Conservation (phyloP, 1,140 invertebrate genomes). For the Halictus rubicundus region DNA sequence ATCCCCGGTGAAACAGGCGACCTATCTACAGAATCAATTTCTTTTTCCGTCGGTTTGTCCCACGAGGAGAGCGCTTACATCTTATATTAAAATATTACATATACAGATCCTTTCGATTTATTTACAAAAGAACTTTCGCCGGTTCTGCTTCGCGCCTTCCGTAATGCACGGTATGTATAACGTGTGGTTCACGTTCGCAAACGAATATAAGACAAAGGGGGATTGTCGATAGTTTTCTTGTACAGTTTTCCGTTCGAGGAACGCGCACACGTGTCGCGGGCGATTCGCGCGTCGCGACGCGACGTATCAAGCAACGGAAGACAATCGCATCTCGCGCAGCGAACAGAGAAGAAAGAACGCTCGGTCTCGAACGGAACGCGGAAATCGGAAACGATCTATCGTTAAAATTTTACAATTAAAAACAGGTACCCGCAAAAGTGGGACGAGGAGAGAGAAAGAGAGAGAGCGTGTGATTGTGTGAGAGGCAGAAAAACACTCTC, state of each 20-base stretch:
- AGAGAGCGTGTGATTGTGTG: too few relatives aligned
- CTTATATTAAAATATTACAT: constrained; percentile 45
- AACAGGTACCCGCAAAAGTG: constrained; percentile 31
- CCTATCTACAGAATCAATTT: constrained; percentile 62
- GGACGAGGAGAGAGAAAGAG: too few relatives aligned
- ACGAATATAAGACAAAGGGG: constrained; percentile 38
- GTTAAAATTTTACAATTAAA: constrained; percentile 14
- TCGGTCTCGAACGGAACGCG: constrained; percentile 10
- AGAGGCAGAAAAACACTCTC: neutral
- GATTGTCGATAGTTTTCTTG: constrained; percentile 69
- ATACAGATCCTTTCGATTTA: constrained; percentile 44
- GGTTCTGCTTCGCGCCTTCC: constrained; percentile 36
- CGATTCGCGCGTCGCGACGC: too few relatives aligned
- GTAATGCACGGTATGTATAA: constrained; percentile 37
- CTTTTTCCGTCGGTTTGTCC: constrained; percentile 6
- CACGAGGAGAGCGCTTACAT: constrained; percentile 16
- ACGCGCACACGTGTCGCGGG: neutral
- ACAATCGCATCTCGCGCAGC: neutral
- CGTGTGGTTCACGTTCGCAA: constrained; percentile 11
- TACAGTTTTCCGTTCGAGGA: constrained; percentile 42
- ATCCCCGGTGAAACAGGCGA: constrained; percentile 51
- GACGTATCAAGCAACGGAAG: too few relatives aligned
- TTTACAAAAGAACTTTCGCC: constrained; percentile 57
- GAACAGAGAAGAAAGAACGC: neutral
- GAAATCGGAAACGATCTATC: constrained; percentile 19